Conservation (phyloP, 2,888 invertebrate species). For the Lasius platythorax region DNA sequence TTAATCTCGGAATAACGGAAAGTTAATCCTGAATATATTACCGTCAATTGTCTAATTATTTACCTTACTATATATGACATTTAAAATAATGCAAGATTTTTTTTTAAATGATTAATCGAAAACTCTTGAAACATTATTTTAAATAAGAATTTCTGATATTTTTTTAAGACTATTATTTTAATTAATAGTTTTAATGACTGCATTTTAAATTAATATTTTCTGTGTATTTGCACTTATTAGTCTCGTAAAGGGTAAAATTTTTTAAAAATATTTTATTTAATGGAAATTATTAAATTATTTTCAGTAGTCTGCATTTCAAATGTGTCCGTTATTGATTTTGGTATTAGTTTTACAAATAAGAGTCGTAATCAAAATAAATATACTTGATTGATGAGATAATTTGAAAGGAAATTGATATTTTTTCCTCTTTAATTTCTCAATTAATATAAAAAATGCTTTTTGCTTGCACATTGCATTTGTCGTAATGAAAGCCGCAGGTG, state of each 20-base stretch:
- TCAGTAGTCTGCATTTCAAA: background rate
- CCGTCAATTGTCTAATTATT: background rate
- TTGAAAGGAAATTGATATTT: background rate
- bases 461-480: background rate
- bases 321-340: background rate
- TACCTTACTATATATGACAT: background rate
- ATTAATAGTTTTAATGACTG: background rate
- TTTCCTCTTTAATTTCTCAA: background rate
- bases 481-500: background rate
- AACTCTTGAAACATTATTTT: background rate
- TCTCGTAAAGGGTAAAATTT: too few relatives aligned
- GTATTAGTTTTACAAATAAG: background rate
- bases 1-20: background rate
- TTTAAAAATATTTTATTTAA: background rate
- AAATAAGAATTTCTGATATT: background rate
- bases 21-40: constrained; percentile 7
- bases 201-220: background rate
- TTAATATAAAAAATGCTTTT: background rate
- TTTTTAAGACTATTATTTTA: background rate
- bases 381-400: background rate
- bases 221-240: too few relatives aligned
- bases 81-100: background rate
- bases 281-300: background rate
- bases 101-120: background rate
- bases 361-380: background rate